Evolutionary conservation across 2,888 invertebrate species (phyloP).

Genomic region (Helobdella robusta): DNA sequence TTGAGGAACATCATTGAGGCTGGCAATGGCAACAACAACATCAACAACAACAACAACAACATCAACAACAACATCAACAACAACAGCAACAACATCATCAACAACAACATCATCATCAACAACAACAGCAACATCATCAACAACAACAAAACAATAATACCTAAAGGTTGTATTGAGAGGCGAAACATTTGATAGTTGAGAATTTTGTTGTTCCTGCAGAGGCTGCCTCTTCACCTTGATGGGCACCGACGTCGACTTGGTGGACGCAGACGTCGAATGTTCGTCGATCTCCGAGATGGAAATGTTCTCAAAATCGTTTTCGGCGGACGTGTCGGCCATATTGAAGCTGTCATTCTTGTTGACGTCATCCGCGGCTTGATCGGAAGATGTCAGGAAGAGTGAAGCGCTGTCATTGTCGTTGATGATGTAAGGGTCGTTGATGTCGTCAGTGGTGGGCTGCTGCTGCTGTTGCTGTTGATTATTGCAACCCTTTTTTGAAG

Average conservation of each 20-base stretch:
- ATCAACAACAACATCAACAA: background rate
- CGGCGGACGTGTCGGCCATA: conserved; percentile 91
- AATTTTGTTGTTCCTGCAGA: no score
- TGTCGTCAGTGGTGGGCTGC: background rate
- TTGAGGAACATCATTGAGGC: background rate
- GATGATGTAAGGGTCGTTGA: background rate
- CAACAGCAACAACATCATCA: background rate
- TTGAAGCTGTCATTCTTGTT: conserved; percentile 92
- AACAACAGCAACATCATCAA: background rate
- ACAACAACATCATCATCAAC: background rate
- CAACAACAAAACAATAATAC: no score
- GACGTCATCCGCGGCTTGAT: conserved; percentile 75
- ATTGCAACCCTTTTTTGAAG: no score
- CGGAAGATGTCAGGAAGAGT: conserved; percentile 58
- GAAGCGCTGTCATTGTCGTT: background rate
- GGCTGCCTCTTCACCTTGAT: background rate
- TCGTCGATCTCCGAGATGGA: no score
- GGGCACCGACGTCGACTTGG: conserved; percentile 66
- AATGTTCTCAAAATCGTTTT: no score
- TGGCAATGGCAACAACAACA: conserved; percentile 6
- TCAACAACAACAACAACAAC: background rate
- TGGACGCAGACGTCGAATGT: conserved; percentile 91
- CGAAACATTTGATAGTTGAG: no score
- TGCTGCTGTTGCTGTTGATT: background rate
- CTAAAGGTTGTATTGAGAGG: no score